Evolutionary conservation across 2,888 invertebrate genomes (phyloP).

Genomic region (Mesopsocus fuscifrons): DNA sequence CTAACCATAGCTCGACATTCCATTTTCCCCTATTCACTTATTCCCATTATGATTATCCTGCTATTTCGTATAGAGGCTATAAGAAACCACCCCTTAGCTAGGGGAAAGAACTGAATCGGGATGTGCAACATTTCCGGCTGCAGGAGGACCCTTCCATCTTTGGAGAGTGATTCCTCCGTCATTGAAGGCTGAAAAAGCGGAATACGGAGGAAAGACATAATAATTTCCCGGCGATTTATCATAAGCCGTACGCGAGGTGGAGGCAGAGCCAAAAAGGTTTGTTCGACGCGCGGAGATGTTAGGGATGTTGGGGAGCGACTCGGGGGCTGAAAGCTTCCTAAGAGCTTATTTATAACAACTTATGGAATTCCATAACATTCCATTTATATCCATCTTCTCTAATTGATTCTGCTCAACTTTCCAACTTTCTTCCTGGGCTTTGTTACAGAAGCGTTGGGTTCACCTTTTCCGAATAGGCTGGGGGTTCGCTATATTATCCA

Average conservation of each 20-base stretch:
- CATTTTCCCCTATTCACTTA: no score
- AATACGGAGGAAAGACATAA: background rate
- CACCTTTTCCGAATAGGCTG: no score
- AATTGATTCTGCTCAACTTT: conserved; percentile 15
- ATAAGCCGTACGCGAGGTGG: background rate
- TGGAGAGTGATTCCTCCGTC: no score
- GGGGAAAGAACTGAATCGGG: no score
- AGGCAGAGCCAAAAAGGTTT: background rate
- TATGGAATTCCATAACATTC: conserved; percentile 2
- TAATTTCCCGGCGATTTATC: background rate
- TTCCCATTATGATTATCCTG: no score
- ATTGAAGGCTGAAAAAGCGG: no score
- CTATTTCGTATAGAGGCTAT: no score
- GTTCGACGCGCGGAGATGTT: background rate
- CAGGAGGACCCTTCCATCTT: no score
- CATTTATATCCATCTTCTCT: conserved; percentile 10
- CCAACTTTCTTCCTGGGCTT: conserved; percentile 14
- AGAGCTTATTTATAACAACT: conserved; percentile 6
- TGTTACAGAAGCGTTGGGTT: conserved; percentile 12
- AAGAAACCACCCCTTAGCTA: no score
- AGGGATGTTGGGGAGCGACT: background rate
- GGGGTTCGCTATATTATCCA: no score
- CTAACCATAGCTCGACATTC: no score
- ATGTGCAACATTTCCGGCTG: no score
- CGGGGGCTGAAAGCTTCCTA: conserved; percentile 9